phyloP scores from a whole-genome alignment of 1,140 invertebrate species.

The Hycleus cichorii region DNA sequence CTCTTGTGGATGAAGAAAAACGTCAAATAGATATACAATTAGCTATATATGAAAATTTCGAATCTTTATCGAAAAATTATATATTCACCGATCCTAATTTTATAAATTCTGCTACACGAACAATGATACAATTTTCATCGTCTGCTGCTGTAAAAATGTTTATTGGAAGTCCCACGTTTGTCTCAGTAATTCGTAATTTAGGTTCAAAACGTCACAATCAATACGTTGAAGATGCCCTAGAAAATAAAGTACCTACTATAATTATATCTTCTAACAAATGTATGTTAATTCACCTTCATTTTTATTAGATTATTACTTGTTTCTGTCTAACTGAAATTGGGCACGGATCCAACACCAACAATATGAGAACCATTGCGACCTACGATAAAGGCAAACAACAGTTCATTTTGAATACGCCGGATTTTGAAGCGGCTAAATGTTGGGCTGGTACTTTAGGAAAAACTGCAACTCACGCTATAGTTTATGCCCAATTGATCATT shows the following conservation, averaged over 20 bases:
- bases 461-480: conserved; percentile 76
- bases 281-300: neutral
- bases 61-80: neutral
- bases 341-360: conserved; percentile 90
- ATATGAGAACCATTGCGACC: conserved; percentile 82
- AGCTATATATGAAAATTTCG: conserved; percentile 50
- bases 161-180: conserved; percentile 45
- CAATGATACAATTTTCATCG: conserved; percentile 17
- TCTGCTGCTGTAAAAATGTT: conserved; percentile 20
- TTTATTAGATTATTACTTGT: conserved; percentile 59
- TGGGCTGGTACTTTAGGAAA: conserved; percentile 88
- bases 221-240: conserved; percentile 57
- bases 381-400: conserved; percentile 70
- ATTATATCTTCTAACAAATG: too few relatives aligned
- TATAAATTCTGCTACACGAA: conserved; percentile 41
- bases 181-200: conserved; percentile 56
- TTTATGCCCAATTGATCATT: conserved; percentile 80
- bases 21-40: conserved; percentile 55
- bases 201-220: conserved; percentile 65
- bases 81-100: conserved; percentile 9
- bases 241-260: conserved; percentile 48
- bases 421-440: conserved; percentile 91
- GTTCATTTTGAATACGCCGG: conserved; percentile 86
- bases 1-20: conserved; percentile 53
- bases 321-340: conserved; percentile 88